These are phyloP conservation scores for Chironomus riparius DNA, from an alignment of 2,888 invertebrate genomes.

Conservation along the genomic window DNA sequence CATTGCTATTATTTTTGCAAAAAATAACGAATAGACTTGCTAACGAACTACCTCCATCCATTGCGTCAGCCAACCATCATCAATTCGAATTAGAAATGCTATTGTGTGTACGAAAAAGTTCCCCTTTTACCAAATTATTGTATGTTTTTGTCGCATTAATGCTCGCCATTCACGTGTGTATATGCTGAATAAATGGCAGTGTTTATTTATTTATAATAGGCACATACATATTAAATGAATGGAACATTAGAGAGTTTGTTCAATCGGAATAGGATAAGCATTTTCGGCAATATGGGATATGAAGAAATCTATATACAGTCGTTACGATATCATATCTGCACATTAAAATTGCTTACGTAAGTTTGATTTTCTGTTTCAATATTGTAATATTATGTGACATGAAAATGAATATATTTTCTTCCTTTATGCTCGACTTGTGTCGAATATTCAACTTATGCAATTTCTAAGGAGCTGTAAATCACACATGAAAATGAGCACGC, in stretches of 20 bases:
- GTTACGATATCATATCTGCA: neutral
- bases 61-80: too few species aligned
- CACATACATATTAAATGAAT: neutral
- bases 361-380: too few species aligned
- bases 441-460: neutral
- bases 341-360: neutral
- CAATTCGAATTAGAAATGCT: too few species aligned
- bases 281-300: neutral
- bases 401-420: too few species aligned
- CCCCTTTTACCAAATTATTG: too few species aligned
- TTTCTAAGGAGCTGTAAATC: neutral
- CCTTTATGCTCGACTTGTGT: too few species aligned
- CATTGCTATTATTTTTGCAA: too few species aligned
- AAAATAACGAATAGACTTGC: too few species aligned
- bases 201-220: constrained; percentile 26
- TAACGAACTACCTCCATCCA: too few species aligned
- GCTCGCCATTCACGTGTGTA: neutral
- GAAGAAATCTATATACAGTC: too few species aligned
- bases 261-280: neutral
- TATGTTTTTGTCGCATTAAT: constrained; percentile 13
- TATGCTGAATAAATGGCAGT: constrained; percentile 6
- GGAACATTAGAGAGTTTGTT: neutral
- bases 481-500: neutral
- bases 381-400: too few species aligned
- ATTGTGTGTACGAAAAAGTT: too few species aligned